phyloP scores from a whole-genome alignment of 2,888 invertebrate genomes.

The Isoperla grammatica region DNA sequence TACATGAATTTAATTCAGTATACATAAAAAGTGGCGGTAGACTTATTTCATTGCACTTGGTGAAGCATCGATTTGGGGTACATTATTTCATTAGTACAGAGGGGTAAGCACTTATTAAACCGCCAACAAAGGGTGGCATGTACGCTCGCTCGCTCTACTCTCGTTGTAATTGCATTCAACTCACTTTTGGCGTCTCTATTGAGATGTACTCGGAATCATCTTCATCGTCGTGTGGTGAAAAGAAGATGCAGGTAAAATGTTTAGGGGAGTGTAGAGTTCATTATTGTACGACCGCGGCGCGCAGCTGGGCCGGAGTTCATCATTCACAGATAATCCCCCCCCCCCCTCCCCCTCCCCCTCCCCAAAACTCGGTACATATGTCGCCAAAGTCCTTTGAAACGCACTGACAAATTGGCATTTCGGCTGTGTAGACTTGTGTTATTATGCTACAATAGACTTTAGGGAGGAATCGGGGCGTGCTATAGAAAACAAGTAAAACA shows the following conservation, averaged over 20 bases:
- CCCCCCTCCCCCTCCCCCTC: conserved; percentile 6
- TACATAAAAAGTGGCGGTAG: too few species aligned
- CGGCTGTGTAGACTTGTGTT: conserved; percentile 25
- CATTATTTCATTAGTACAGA: too few species aligned
- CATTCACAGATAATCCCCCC: conserved; percentile 20
- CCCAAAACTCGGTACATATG: conserved; percentile 24
- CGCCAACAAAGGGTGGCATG: too few species aligned
- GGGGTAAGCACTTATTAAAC: too few species aligned
- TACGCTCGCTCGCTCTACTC: too few species aligned
- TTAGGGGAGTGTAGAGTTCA: conserved; percentile 23
- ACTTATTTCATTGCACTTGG: too few species aligned
- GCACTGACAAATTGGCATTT: conserved; percentile 32
- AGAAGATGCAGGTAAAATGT: conserved; percentile 16
- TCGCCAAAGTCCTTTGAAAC: conserved; percentile 27
- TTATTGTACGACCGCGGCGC: conserved; percentile 23
- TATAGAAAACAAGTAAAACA: conserved; percentile 4
- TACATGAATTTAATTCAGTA: too few species aligned
- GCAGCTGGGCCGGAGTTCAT: conserved; percentile 23
- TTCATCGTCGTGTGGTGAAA: conserved; percentile 14
- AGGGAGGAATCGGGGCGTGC: conserved; percentile 10
- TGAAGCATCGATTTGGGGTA: too few species aligned
- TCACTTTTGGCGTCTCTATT: conserved; percentile 2
- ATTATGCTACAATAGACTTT: conserved; percentile 24
- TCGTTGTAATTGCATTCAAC: too few species aligned
- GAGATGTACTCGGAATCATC: conserved; percentile 14